phyloP scores from a whole-genome alignment of 2,888 invertebrate species.

The Microplitis deprimator region DNA sequence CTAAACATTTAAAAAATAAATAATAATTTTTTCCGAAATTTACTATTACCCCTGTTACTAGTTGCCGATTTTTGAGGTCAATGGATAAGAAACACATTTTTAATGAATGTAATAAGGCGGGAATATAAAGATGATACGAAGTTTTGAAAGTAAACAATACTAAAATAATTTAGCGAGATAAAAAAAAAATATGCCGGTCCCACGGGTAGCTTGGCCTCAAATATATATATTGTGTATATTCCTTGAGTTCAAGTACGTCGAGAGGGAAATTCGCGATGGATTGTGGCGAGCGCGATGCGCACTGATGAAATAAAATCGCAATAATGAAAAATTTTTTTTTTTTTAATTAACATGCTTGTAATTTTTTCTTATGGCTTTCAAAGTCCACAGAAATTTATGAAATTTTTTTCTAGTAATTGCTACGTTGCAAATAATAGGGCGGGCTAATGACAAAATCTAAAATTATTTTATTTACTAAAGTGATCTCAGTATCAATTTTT shows the following conservation, averaged over 20 bases:
- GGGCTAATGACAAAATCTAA: too few species aligned
- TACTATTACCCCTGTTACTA: too few species aligned
- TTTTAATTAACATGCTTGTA: too few species aligned
- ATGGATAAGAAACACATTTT: background rate
- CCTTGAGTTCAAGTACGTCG: conserved; percentile 62
- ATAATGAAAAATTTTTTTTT: background rate
- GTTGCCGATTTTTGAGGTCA: background rate
- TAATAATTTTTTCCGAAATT: too few species aligned
- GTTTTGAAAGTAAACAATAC: conserved; percentile 55
- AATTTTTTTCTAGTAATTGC: too few species aligned
- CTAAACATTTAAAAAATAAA: too few species aligned
- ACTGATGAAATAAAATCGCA: conserved; percentile 4
- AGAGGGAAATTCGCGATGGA: conserved; percentile 8
- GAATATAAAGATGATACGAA: background rate
- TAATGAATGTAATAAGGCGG: background rate
- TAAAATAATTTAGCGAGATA: conserved; percentile 51
- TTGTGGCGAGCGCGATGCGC: background rate
- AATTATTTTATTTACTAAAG: too few species aligned
- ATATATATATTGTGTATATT: conserved; percentile 37
- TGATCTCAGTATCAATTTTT: too few species aligned
- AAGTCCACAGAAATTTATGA: too few species aligned
- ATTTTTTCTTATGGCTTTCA: too few species aligned
- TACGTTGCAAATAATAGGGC: too few species aligned
- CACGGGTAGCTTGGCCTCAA: conserved; percentile 60
- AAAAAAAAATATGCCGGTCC: conserved; percentile 61